Evolutionary conservation across 2,888 invertebrate species (phyloP).

Genomic region (Octonoba sinensis): DNA sequence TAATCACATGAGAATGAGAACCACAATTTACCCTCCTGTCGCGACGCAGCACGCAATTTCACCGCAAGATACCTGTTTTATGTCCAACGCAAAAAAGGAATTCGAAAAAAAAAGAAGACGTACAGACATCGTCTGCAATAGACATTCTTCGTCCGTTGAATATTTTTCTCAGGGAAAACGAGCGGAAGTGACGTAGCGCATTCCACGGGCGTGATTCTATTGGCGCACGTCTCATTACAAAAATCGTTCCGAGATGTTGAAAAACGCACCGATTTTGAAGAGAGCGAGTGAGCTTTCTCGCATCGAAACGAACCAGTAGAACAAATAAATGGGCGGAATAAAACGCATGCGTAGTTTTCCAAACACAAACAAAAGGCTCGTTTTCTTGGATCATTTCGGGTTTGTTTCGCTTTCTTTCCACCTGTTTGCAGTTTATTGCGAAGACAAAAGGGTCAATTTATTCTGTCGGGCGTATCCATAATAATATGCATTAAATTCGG

Average conservation of each 20-base stretch:
- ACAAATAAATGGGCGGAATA: too few relatives aligned
- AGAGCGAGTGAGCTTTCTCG: too few relatives aligned
- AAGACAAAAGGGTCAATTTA: constrained; percentile 8
- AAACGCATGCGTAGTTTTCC: too few relatives aligned
- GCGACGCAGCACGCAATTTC: background rate
- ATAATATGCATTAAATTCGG: too few relatives aligned
- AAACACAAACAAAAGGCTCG: constrained; percentile 6
- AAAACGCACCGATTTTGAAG: too few relatives aligned
- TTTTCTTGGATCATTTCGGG: constrained; percentile 3
- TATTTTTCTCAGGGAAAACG: constrained; percentile 8
- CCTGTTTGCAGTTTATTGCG: background rate
- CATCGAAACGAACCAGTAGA: too few relatives aligned
- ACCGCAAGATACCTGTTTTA: background rate
- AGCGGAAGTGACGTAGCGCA: constrained; percentile 52
- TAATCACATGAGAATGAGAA: background rate
- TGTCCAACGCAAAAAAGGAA: constrained; percentile 7
- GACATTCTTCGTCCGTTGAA: constrained; percentile 27
- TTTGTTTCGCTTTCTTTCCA: constrained; percentile 3
- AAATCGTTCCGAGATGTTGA: too few relatives aligned
- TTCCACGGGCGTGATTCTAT: constrained; percentile 32
- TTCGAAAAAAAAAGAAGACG: constrained; percentile 2
- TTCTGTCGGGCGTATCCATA: too few relatives aligned
- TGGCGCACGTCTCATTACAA: background rate
- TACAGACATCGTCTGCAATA: constrained; percentile 20
- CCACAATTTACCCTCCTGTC: background rate